Percentiles rank a stretch among this genome's conserved stretches.
Evolutionary conservation across 2,797 vertebrate genomes (phyloP).

Genomic region (Xerus rutilus): DNA sequence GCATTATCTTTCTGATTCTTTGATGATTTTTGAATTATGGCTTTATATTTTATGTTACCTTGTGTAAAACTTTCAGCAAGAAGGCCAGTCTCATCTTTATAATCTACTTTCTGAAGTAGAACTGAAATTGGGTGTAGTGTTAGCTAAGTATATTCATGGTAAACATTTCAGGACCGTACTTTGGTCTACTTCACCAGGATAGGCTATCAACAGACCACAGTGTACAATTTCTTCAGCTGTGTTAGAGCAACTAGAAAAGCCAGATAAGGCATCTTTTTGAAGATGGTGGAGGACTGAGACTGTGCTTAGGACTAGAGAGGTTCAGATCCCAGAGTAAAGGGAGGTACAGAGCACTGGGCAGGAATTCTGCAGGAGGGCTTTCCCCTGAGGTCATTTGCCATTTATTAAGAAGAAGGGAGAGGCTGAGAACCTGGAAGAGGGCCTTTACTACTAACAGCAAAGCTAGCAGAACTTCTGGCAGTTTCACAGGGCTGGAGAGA

Average conservation of each 20-base stretch:
- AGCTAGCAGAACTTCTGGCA: neutral
- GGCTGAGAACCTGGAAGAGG: neutral
- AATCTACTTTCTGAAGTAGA: neutral
- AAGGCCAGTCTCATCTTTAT: neutral
- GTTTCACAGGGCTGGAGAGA: neutral
- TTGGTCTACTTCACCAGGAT: neutral
- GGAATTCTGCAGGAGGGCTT: neutral
- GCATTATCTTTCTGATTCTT: neutral
- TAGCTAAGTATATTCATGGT: slow-evolving; percentile 27
- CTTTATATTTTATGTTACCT: slow-evolving; percentile 24
- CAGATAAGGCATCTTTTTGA: slow-evolving; percentile 29
- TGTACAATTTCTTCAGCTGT: neutral
- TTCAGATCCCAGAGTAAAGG: neutral
- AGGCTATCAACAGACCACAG: neutral
- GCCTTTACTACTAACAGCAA: neutral
- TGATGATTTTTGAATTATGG: neutral
- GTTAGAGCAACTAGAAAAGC: neutral
- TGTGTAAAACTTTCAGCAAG: neutral
- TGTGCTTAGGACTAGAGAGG: neutral
- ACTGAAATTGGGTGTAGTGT: slow-evolving; percentile 13
- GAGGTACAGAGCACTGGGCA: neutral
- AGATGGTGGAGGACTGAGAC: neutral
- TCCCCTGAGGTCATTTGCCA: neutral
- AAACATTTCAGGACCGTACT: neutral
- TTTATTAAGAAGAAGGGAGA: neutral